These are phyloP conservation scores for Aldabrachelys gigantea DNA, from an alignment of 2,113 vertebrate species.

Conservation along the genomic window DNA sequence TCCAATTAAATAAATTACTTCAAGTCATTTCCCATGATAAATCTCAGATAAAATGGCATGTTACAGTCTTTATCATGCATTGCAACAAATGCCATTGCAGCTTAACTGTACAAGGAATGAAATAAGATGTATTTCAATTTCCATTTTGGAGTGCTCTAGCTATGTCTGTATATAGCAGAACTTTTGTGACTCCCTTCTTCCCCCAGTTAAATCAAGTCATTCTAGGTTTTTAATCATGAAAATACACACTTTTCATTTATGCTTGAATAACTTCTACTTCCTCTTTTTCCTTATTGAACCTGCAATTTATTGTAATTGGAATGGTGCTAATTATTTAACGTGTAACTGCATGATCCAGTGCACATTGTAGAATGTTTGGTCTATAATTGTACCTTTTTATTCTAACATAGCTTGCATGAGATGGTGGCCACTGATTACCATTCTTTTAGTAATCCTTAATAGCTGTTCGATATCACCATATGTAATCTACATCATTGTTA, in stretches of 20 bases:
- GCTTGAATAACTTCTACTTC: neutral
- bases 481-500: neutral
- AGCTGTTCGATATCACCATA: neutral
- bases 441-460: neutral
- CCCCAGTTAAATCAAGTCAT: neutral
- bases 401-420: neutral
- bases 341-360: accelerated
- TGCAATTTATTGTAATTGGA: neutral
- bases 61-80: constrained; percentile 8
- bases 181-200: neutral
- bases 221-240: neutral
- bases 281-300: neutral
- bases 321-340: neutral
- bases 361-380: neutral
- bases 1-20: constrained; percentile 59
- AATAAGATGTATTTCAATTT: neutral
- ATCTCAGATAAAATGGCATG: constrained; percentile 33
- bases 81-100: neutral
- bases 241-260: neutral
- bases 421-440: neutral
- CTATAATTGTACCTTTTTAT: neutral
- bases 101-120: neutral
- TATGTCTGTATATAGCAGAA: neutral
- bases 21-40: constrained; percentile 61
- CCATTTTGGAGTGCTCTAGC: accelerated